Conservation (phyloP, 2,113 vertebrate genomes). For the Podarcis muralis region DNA sequence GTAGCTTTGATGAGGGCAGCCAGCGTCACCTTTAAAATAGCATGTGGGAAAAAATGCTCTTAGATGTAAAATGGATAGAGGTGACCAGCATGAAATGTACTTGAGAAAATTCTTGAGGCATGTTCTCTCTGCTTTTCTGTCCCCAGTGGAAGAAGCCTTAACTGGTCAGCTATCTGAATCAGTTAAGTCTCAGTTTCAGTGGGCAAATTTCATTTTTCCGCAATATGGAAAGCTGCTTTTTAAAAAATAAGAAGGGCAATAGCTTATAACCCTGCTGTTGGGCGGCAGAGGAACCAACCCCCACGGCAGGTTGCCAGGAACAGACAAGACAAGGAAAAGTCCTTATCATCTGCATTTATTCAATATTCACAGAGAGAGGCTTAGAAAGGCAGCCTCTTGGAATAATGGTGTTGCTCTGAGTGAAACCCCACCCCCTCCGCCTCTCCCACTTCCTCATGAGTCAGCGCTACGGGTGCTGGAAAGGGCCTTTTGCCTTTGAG, state of each 20-base stretch:
- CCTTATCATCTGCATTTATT: too few relatives aligned
- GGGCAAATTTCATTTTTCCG: constrained; percentile 41
- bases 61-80: constrained; percentile 27
- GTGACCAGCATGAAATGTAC: constrained; percentile 28
- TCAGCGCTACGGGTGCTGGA: too few relatives aligned
- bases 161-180: constrained; percentile 47
- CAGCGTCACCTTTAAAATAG: constrained; percentile 43
- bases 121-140: not conserved
- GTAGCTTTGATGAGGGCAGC: constrained; percentile 29
- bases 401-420: too few relatives aligned
- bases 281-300: too few relatives aligned
- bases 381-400: too few relatives aligned
- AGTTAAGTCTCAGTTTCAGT: constrained; percentile 26
- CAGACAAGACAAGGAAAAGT: too few relatives aligned
- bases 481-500: too few relatives aligned
- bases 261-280: not conserved
- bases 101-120: constrained; percentile 17
- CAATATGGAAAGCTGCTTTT: constrained; percentile 17
- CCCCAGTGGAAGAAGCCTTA: constrained; percentile 40
- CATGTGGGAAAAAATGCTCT: not conserved
- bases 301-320: too few relatives aligned
- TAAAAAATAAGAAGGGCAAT: constrained; percentile 25
- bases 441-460: too few relatives aligned
- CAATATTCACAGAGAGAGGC: too few relatives aligned
- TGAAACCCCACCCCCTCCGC: too few relatives aligned